A percentile compares a stretch with the other conserved stretches of the same genome.
These are phyloP conservation scores for Acleris holmiana DNA, from an alignment of 2,888 invertebrate genomes.

Conservation along the genomic window DNA sequence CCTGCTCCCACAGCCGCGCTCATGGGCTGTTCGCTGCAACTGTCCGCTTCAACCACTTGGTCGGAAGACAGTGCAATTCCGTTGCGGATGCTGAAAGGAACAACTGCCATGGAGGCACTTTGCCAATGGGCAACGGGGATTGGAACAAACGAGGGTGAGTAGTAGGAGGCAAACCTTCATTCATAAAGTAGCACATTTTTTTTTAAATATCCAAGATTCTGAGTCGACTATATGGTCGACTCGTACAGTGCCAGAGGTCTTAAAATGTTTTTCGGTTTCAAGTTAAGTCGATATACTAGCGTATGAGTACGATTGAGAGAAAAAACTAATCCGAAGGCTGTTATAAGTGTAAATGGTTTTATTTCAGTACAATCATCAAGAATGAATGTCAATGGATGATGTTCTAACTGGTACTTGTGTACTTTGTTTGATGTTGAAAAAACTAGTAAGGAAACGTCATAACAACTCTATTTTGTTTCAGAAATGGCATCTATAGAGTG, in stretches of 20 bases:
- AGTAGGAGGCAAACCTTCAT: neutral
- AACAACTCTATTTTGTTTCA: constrained; percentile 12
- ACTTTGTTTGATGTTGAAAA: neutral
- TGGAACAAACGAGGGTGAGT: constrained; percentile 38
- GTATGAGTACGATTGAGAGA: too few species aligned
- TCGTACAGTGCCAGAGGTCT: too few species aligned
- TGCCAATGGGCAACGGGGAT: constrained; percentile 37
- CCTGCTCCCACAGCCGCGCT: constrained; percentile 45
- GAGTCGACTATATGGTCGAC: too few species aligned
- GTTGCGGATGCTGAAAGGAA: constrained; percentile 35
- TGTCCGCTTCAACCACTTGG: constrained; percentile 40
- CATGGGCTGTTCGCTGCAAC: constrained; percentile 42
- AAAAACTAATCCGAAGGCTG: too few species aligned
- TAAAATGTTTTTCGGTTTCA: too few species aligned
- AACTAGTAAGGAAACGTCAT: neutral
- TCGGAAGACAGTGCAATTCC: constrained; percentile 39
- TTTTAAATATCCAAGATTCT: too few species aligned
- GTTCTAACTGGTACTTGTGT: too few species aligned
- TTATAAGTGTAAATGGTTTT: too few species aligned
- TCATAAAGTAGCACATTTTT: neutral
- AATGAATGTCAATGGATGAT: too few species aligned
- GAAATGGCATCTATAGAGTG: constrained; percentile 20
- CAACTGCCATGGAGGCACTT: constrained; percentile 28
- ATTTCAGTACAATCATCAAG: too few species aligned
- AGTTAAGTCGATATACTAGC: too few species aligned